Percentiles rank a stretch among this genome's conserved stretches.
Conservation (phyloP, 2,797 vertebrate genomes). For the Falco novaeseelandiae region DNA sequence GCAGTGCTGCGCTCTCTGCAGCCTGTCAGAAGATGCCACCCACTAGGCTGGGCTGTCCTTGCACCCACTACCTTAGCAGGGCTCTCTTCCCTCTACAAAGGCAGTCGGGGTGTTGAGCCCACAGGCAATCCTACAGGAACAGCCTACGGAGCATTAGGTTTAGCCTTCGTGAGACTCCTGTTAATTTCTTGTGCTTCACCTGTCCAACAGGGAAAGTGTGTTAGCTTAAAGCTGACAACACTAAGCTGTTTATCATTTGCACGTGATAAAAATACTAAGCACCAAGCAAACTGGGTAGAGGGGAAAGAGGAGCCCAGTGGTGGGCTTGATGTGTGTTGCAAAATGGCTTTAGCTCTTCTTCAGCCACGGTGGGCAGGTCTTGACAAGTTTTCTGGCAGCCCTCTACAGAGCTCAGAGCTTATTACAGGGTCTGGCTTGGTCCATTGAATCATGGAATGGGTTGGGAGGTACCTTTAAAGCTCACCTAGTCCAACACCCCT, state of each 20-base stretch:
- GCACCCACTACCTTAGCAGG: neutral
- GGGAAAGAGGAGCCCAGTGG: neutral
- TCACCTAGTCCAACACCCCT: neutral
- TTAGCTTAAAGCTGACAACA: neutral
- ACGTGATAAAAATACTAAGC: neutral
- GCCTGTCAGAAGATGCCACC: neutral
- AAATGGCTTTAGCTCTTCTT: neutral
- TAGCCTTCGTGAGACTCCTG: neutral
- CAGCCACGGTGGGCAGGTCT: neutral
- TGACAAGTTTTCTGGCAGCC: neutral
- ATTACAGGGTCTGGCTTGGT: neutral
- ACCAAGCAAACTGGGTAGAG: neutral
- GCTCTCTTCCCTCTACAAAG: neutral
- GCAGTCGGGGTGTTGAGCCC: neutral
- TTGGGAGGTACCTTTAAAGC: neutral
- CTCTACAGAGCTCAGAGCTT: neutral
- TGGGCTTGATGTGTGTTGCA: accelerated
- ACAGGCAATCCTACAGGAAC: neutral
- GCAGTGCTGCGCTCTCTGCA: neutral
- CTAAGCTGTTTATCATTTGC: neutral
- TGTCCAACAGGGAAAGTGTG: neutral
- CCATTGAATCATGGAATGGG: neutral
- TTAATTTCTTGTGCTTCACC: neutral
- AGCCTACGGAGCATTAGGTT: neutral
- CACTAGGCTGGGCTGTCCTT: neutral